Percentiles rank a stretch among this genome's conserved stretches.
phyloP scores from a whole-genome alignment of 1,140 invertebrate species.

The Macrostomum lignano region DNA sequence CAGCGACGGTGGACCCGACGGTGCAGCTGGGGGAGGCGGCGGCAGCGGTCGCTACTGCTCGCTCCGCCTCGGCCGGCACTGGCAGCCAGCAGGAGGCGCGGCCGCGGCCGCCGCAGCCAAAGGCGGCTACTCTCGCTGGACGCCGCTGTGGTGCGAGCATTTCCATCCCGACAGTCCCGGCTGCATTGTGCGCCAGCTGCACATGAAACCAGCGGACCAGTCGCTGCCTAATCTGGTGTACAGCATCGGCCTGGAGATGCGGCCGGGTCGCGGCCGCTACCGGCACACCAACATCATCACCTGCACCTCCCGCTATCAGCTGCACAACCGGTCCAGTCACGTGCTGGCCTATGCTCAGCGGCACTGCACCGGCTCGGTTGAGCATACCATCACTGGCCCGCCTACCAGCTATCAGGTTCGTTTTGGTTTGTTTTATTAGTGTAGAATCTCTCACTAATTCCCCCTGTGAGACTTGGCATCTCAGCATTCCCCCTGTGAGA shows the following conservation, averaged over 20 bases:
- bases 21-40: too few relatives aligned
- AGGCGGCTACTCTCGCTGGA: too few relatives aligned
- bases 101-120: too few relatives aligned
- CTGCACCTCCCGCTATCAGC: conserved; percentile 59
- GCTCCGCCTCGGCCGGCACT: too few relatives aligned
- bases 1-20: too few relatives aligned
- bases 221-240: conserved; percentile 19
- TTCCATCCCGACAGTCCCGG: too few relatives aligned
- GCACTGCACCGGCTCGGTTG: conserved; percentile 11
- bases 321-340: conserved; percentile 58
- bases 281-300: conserved; percentile 63
- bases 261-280: conserved; percentile 54
- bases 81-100: too few relatives aligned
- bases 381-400: too few relatives aligned
- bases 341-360: conserved; percentile 57
- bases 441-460: neutral
- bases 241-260: conserved; percentile 49
- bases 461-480: too few relatives aligned
- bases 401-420: conserved; percentile 1
- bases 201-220: neutral
- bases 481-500: too few relatives aligned
- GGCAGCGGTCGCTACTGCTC: too few relatives aligned
- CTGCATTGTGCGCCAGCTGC: conserved; percentile 3
- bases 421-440: neutral
- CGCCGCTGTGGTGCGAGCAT: too few relatives aligned